Evolutionary conservation across 2,113 vertebrate genomes (phyloP).

Genomic region (Eulemur rufifrons): DNA sequence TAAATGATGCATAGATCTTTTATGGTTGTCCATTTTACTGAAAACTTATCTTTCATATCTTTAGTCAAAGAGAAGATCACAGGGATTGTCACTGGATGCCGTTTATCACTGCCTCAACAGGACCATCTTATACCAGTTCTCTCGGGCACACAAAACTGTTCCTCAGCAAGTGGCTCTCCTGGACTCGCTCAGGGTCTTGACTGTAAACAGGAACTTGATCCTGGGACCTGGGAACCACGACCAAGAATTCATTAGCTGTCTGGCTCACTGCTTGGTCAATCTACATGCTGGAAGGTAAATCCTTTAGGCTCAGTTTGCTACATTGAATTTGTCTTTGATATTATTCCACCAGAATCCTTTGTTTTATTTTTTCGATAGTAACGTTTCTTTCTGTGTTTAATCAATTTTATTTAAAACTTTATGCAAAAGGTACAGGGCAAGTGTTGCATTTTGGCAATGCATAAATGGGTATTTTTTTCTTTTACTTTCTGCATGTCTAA

Average conservation of each 20-base stretch:
- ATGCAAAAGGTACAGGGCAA: not conserved
- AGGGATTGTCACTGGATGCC: constrained; percentile 94
- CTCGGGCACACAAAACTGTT: constrained; percentile 96
- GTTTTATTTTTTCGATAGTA: not conserved
- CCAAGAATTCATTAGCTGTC: constrained; percentile 97
- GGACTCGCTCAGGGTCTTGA: constrained; percentile 94
- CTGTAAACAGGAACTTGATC: constrained; percentile 97
- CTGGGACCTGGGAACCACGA: constrained; percentile 98
- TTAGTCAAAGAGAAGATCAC: constrained; percentile 96
- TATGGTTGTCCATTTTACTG: constrained; percentile 31
- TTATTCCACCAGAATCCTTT: not conserved
- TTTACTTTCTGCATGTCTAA: not conserved
- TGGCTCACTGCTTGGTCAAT: constrained; percentile 97
- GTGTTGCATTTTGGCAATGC: not conserved
- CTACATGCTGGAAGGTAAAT: constrained; percentile 94
- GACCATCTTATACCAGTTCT: constrained; percentile 98
- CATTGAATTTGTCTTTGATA: not conserved
- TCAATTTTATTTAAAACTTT: constrained; percentile 20
- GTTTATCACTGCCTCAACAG: constrained; percentile 99
- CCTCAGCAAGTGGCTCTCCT: constrained; percentile 97
- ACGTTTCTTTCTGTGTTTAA: not conserved
- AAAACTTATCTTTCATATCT: constrained; percentile 43
- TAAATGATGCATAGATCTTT: not conserved
- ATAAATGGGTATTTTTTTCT: not conserved
- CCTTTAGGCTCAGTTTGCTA: not conserved